Conservation (phyloP, 2,113 vertebrate genomes). For the Grantiella picta region DNA sequence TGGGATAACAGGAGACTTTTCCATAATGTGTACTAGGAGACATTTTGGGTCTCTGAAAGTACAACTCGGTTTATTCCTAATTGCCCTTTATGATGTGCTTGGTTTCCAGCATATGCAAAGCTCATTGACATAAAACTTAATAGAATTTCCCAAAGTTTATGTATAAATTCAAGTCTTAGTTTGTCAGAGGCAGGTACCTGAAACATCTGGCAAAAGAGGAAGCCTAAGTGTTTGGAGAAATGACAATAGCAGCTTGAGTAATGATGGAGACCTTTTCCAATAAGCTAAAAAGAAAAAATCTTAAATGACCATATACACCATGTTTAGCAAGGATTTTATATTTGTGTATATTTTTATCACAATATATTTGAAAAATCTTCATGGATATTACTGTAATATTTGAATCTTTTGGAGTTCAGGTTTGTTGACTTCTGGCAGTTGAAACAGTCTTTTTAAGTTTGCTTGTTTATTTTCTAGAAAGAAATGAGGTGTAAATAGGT, state of each 20-base stretch:
- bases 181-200: neutral
- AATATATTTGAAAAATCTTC: neutral
- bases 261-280: neutral
- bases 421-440: neutral
- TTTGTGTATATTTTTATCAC: neutral
- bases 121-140: neutral
- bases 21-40: neutral
- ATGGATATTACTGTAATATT: neutral
- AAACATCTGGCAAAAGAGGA: neutral
- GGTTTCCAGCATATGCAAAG: neutral
- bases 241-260: neutral
- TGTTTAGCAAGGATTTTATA: neutral
- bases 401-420: neutral
- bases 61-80: neutral
- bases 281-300: neutral
- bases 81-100: neutral
- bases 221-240: neutral
- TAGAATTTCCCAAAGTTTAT: neutral
- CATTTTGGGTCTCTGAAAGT: neutral
- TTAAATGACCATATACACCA: neutral
- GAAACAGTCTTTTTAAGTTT: neutral
- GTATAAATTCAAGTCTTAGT: neutral
- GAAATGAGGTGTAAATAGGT: neutral
- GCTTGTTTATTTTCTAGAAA: neutral
- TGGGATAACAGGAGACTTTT: neutral